Base-by-base conservation (phyloP, 2,888 invertebrate species). In the Nasonovia ribisnigri region DNA sequence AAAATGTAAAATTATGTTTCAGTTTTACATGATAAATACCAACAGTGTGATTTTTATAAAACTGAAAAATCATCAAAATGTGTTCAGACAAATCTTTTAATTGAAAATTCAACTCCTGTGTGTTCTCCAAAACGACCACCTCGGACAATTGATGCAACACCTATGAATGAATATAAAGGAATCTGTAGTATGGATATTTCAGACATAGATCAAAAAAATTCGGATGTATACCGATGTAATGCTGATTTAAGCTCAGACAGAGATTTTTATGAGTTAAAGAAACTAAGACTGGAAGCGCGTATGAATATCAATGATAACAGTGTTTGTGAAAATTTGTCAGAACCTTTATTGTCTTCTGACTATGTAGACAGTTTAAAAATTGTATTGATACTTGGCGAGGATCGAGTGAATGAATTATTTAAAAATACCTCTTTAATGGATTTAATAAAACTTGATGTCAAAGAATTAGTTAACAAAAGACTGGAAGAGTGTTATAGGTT, bases 371-470 rank as follows among this genome's bases (percentile, higher is more conserved):
- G 86, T 29, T 51, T 93, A 89, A 84, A 84, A 84, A 84, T 93
- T 90, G 57, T 57, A 20, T 36, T 93, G 11, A 57, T 46, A 93
- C 90, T 93, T n/a, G 86, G 60, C 3, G 42, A 86, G 3, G 20
- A 51, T 42, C 48, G n/a, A 51, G 90, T 57, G 3, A 67, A 93
- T 90, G 90, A 90, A 51, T 86, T 90, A 90, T 90, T 93, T 67
- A 90, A 87, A 86, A 90, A 93, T 90, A 24, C 6, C 3, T 20
- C 36, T 67, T 77, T 93, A 67, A 36, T 93, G 67, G 90, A 93
- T 67, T 90, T 90, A 90, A 90, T 93, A 42, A 93, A 90, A 60
- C 67, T 51, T n/a, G 93, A 93, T 67, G 42, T 93, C 6, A 93
- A 93, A 51, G 90, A 93, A 48, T 42, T 93, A 42, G 90, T 93